Evolutionary conservation across 2,888 invertebrate species (phyloP).

Genomic region (Nomada ferruginata): DNA sequence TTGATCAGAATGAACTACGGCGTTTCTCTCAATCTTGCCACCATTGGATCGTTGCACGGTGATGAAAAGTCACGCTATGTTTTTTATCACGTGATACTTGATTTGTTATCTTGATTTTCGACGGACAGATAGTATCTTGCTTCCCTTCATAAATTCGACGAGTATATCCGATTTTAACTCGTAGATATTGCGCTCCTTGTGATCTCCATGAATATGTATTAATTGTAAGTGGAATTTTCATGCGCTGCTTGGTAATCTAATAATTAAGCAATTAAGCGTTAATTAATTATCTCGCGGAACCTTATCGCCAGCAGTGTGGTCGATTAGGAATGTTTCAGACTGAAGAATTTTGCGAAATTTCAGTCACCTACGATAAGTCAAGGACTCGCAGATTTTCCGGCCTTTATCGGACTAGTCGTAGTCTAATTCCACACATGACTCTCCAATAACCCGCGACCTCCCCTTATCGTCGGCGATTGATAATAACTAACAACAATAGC

Average conservation of each 20-base stretch:
- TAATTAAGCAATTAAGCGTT: constrained; percentile 13
- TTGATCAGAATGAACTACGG: constrained; percentile 26
- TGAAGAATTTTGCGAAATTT: constrained; percentile 44
- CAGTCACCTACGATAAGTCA: constrained; percentile 35
- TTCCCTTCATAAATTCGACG: too few relatives aligned
- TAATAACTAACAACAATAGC: constrained; percentile 55
- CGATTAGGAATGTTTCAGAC: constrained; percentile 5
- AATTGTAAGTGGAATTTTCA: neutral
- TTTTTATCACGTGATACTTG: constrained; percentile 20
- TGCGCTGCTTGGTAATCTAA: neutral
- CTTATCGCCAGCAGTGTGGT: constrained; percentile 23
- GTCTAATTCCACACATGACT: constrained; percentile 61
- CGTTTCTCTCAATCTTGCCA: constrained; percentile 39
- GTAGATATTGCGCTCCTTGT: neutral
- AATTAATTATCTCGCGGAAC: constrained; percentile 17
- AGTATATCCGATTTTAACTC: constrained; percentile 6
- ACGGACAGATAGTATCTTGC: neutral
- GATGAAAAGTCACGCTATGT: constrained; percentile 50
- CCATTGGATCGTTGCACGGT: constrained; percentile 17
- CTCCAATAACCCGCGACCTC: constrained; percentile 52
- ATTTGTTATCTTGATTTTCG: neutral
- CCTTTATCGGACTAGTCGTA: constrained; percentile 50
- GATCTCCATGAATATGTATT: neutral
- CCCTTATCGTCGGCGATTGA: constrained; percentile 44
- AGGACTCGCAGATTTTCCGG: constrained; percentile 44